Evolutionary conservation across 1,140 invertebrate species (phyloP), one percentile per base, ranked within the genome.

Genomic region (Cylas formicarius): DNA sequence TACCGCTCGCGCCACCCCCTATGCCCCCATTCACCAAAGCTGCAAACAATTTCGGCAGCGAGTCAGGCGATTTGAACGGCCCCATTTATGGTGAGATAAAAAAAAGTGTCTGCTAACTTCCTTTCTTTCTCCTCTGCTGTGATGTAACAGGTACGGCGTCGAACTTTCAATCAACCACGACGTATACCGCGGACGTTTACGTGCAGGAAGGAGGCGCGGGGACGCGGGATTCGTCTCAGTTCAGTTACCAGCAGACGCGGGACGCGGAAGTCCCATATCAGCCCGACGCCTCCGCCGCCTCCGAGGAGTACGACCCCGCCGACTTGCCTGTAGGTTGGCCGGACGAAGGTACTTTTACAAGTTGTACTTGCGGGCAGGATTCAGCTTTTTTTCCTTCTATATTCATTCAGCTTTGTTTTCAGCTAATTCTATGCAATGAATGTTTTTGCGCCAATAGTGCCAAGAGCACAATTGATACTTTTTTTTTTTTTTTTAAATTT

Each of bases 1-100:
- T 68, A 56, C 70, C 72, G 22, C 48, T 73, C 38, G 67, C 72
- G 31, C 76, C 75, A 8, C 75, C 76, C 6, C 75, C 76, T 0
- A 66, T 80, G 59, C 77, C 76, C 3, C 73, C 76, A 7, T 71
- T 72, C 45, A 41, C 52, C 7, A 62, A 63, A 35, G 53, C n/a
- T n/a, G n/a, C n/a, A n/a, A n/a, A n/a, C n/a, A n/a, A n/a, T n/a
- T n/a, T n/a, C n/a, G n/a, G n/a, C n/a, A n/a, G n/a, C n/a, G n/a
- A n/a, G n/a, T n/a, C n/a, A n/a, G n/a, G n/a, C n/a, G n/a, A n/a
- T n/a, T n/a, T n/a, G n/a, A n/a, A n/a, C n/a, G n/a, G n/a, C n/a
- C n/a, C n/a, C n/a, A n/a, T n/a, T n/a, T n/a, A n/a, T n/a, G n/a
- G n/a, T n/a, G n/a, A n/a, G n/a, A n/a, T n/a, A n/a, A n/a, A n/a